These are phyloP conservation scores for Falco concolor DNA, from an alignment of 2,797 vertebrate species.

Conservation along the genomic window DNA sequence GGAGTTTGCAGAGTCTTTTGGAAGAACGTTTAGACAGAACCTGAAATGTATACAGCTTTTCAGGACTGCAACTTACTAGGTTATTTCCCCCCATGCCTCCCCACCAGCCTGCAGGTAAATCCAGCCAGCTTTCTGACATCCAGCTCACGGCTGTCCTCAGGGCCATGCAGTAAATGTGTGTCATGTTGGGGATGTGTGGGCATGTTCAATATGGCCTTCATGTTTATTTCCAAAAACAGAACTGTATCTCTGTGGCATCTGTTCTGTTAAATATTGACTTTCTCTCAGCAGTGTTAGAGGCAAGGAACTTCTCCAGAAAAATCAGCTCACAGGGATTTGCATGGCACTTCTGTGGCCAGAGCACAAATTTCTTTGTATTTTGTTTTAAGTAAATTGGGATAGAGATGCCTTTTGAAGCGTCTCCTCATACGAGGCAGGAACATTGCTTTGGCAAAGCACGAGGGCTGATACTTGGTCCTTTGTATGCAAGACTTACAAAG, in stretches of 20 bases:
- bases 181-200: not conserved
- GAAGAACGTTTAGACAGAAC: conserved; percentile 78
- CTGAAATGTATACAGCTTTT: conserved; percentile 18
- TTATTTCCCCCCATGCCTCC: not conserved
- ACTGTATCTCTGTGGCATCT: not conserved
- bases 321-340: not conserved
- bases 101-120: not conserved
- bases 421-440: not conserved
- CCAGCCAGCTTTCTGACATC: not conserved
- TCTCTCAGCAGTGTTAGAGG: not conserved
- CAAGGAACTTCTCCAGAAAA: not conserved
- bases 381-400: not conserved
- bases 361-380: too few relatives aligned
- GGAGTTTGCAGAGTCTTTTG: conserved; percentile 78
- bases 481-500: not conserved
- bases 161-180: not conserved
- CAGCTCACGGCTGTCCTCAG: not conserved
- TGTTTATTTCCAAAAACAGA: not conserved
- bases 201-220: not conserved
- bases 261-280: conserved; percentile 25
- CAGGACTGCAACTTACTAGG: not conserved
- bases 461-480: not conserved
- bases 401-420: not conserved
- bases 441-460: not conserved
- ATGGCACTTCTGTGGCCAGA: not conserved